Evolutionary conservation across 2,113 vertebrate species (phyloP).

Genomic region (Cercocebus atys): DNA sequence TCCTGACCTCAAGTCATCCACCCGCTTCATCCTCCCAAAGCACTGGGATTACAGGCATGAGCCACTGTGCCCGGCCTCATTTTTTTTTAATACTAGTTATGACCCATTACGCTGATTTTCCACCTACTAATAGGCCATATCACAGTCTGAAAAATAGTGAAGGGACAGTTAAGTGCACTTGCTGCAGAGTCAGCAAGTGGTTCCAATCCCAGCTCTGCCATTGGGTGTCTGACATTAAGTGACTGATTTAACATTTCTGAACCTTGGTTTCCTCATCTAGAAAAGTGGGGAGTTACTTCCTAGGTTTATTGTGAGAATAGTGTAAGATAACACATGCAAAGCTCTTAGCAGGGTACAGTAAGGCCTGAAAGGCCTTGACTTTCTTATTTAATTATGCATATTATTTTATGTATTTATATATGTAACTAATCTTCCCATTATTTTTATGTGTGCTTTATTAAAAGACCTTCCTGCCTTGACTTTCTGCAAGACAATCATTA

Average conservation of each 20-base stretch:
- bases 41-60: too few relatives aligned
- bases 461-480: background rate
- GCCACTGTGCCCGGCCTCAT: too few relatives aligned
- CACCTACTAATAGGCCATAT: background rate
- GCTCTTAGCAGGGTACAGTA: background rate
- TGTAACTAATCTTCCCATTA: background rate
- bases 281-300: background rate
- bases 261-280: background rate
- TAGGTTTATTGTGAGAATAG: accelerated
- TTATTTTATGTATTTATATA: background rate
- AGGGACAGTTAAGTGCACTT: background rate
- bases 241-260: background rate
- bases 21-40: too few relatives aligned
- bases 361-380: background rate
- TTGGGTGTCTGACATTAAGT: background rate
- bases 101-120: background rate
- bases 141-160: background rate
- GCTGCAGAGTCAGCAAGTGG: background rate
- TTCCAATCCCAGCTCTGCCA: background rate
- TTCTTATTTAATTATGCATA: background rate
- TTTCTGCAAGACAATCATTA: background rate
- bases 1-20: too few relatives aligned
- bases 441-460: background rate
- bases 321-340: background rate
- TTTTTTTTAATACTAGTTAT: background rate